Evolutionary conservation across 2,113 vertebrate genomes (phyloP), one percentile per base, ranked within the genome.

Genomic region (Paratilapia polleni): DNA sequence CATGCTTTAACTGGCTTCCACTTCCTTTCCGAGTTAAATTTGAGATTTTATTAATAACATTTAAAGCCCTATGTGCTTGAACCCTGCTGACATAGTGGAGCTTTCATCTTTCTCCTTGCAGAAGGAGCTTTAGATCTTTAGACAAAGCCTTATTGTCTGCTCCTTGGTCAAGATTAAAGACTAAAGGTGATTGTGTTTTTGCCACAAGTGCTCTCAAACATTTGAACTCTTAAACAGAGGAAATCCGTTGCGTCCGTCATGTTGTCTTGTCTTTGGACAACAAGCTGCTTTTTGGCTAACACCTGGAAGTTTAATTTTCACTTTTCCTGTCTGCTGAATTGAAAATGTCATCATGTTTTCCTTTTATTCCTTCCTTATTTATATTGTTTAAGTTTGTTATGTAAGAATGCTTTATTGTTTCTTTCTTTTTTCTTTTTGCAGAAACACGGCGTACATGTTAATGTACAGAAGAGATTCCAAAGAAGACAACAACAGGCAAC

Each of bases 371-470:
- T 63, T 24, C 12, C 19, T 17, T 19, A 34, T 73, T 54, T 73
- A 54, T 73, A 26, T 70, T 20, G 2, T n/a, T n/a, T n/a, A 31
- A 17, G 1, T 24, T 62, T 47, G 59, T 17, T 54, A 14, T 31
- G 52, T 73, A 73, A 73, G 24, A 73, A 73, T 54, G 9, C 24
- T 60, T 36, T 52, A 34, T 54, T 54, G 19, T 78, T 54, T 61
- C n/a, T 20, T 28, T 52, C 4, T 26, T 47, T 80, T 34, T 19
- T 60, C 60, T 20, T 60, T 79, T 80, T 43, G 12, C 83, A 91
- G 87, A 24, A 0, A 0, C 8, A 94, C 94, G 3, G 95, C 95
- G 0, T 96, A 96, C 87, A 95, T 96, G 94, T 84, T 96, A 38
- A 92, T 96, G 91, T 96, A 95, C 88, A 93, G 94, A 91, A 93